Percentiles rank a stretch among this genome's conserved stretches.
These are phyloP conservation scores for Danio kyathit DNA, from an alignment of 2,797 vertebrate genomes.

Conservation along the genomic window DNA sequence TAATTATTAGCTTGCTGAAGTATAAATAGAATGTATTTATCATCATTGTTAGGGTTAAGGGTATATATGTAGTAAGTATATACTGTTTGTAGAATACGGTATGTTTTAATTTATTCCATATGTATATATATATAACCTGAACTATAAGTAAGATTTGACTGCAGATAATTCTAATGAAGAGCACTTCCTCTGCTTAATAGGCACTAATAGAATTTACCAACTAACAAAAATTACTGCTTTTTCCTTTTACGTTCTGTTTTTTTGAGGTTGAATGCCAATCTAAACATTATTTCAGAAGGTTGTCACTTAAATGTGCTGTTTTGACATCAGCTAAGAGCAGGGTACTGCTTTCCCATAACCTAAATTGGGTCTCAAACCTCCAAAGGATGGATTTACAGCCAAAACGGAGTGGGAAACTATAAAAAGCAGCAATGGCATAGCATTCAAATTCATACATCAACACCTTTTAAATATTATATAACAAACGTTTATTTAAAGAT, in stretches of 20 bases:
- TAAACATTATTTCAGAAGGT: slow-evolving; percentile 44
- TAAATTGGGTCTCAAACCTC: slow-evolving; percentile 23
- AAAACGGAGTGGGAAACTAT: slow-evolving; percentile 16
- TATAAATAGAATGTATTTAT: too few relatives aligned
- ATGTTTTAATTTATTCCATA: too few relatives aligned
- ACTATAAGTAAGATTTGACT: slow-evolving; percentile 2
- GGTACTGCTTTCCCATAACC: slow-evolving; percentile 47
- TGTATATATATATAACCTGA: too few relatives aligned
- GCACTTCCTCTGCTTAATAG: not conserved
- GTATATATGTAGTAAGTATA: too few relatives aligned
- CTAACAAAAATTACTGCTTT: slow-evolving; percentile 6
- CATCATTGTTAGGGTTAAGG: too few relatives aligned
- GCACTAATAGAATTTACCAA: not conserved
- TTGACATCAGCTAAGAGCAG: slow-evolving; percentile 34
- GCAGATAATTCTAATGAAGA: not conserved
- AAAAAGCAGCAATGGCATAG: not conserved
- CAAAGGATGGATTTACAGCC: slow-evolving; percentile 26
- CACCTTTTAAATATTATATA: slow-evolving; percentile 47
- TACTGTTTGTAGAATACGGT: too few relatives aligned
- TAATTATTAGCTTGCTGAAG: too few relatives aligned
- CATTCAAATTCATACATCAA: slow-evolving; percentile 5
- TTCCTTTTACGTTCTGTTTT: too few relatives aligned
- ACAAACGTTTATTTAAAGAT: slow-evolving; percentile 65
- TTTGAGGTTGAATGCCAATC: slow-evolving; percentile 1
- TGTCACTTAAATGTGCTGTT: slow-evolving; percentile 22